Percentiles rank a stretch among this genome's conserved stretches.
phyloP scores from a whole-genome alignment of 2,113 vertebrate species.

The Tautogolabrus adspersus region DNA sequence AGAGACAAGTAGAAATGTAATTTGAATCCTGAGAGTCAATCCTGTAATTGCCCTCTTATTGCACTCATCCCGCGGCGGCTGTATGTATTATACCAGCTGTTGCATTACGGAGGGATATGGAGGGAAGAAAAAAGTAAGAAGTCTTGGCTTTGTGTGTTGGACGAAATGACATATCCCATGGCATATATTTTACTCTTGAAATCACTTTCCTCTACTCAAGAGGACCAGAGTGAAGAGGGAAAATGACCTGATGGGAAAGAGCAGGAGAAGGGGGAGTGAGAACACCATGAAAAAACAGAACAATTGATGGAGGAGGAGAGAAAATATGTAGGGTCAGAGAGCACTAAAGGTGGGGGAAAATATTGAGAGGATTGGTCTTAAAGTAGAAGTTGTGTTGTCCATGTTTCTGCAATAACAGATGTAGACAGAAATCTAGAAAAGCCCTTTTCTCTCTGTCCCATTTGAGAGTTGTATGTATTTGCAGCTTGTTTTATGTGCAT shows the following conservation, averaged over 20 bases:
- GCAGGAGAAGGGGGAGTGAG: neutral
- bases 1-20: constrained; percentile 33
- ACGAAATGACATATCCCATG: constrained; percentile 1
- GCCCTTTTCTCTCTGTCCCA: constrained; percentile 50
- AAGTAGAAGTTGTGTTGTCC: neutral
- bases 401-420: too few species aligned
- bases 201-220: neutral
- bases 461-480: constrained; percentile 26
- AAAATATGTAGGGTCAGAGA: neutral
- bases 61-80: constrained; percentile 22
- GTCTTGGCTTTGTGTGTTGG: neutral
- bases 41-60: constrained; percentile 43
- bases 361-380: neutral
- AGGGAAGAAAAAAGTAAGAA: neutral
- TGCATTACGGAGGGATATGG: constrained; percentile 3
- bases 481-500: constrained; percentile 1
- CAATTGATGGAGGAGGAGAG: neutral
- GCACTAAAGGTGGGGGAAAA: neutral
- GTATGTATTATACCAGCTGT: constrained; percentile 41
- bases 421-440: constrained; percentile 45
- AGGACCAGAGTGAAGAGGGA: neutral
- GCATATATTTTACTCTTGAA: constrained; percentile 5
- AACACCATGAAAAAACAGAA: neutral
- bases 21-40: constrained; percentile 42
- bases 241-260: neutral